These are phyloP conservation scores for Zaprionus camerounensis DNA, from an alignment of 1,140 invertebrate species.

Conservation along the genomic window DNA sequence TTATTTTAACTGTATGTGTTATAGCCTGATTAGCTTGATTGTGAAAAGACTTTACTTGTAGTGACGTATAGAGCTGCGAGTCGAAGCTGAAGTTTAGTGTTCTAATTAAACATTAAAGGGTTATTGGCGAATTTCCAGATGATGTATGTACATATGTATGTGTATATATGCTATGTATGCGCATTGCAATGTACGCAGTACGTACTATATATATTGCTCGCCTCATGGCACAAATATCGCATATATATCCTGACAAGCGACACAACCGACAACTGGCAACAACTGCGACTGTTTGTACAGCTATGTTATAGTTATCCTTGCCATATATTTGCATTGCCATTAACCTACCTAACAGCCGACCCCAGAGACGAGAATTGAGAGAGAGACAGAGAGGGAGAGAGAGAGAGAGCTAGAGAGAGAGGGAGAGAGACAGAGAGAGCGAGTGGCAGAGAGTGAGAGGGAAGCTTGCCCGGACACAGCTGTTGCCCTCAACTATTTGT, in stretches of 20 bases:
- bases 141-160: not conserved
- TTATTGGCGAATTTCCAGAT: not conserved
- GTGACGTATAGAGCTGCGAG: no score
- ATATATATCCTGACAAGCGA: not conserved
- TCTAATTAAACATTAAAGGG: not conserved
- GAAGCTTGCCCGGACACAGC: conserved; percentile 34
- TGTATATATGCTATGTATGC: not conserved
- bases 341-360: conserved; percentile 33
- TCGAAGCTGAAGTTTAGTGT: no score
- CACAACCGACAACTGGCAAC: conserved; percentile 16
- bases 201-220: not conserved
- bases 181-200: not conserved
- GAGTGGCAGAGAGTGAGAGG: not conserved
- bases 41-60: no score
- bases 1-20: no score
- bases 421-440: not conserved
- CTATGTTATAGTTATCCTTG: conserved; percentile 20
- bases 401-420: not conserved
- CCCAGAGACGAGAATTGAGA: conserved; percentile 13
- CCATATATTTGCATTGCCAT: conserved; percentile 39
- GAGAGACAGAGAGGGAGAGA: no score
- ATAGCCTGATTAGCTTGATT: no score
- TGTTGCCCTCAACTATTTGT: conserved; percentile 68
- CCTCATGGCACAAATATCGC: not conserved
- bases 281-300: conserved; percentile 17